These are phyloP conservation scores for Epicauta chinensis DNA, from an alignment of 1,140 invertebrate genomes.

Conservation along the genomic window DNA sequence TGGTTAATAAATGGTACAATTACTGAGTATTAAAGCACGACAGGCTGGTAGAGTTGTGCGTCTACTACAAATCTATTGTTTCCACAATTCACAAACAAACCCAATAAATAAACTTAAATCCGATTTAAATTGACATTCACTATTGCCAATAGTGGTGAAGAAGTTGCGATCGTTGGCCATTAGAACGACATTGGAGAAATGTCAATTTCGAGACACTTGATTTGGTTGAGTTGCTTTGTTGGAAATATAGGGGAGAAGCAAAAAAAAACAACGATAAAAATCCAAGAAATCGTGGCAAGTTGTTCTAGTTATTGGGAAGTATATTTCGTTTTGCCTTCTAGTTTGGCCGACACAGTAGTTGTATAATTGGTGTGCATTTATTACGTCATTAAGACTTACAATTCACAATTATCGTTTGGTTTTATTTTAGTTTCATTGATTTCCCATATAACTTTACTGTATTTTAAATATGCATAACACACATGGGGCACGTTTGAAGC, in stretches of 20 bases:
- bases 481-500: too few species aligned
- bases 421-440: too few species aligned
- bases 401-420: too few species aligned
- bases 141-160: neutral
- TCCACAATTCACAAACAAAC: slow-evolving; percentile 26
- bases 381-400: too few species aligned
- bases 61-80: slow-evolving; percentile 41
- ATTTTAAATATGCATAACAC: too few species aligned
- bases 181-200: too few species aligned
- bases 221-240: too few species aligned
- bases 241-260: too few species aligned
- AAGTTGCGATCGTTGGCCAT: slow-evolving; percentile 1
- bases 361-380: too few species aligned
- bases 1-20: neutral
- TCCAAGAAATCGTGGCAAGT: neutral
- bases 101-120: slow-evolving; percentile 36
- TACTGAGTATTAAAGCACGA: slow-evolving; percentile 7
- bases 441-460: too few species aligned
- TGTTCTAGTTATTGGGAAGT: neutral
- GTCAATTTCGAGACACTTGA: too few species aligned
- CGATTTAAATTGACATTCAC: slow-evolving; percentile 37
- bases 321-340: neutral
- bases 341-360: too few species aligned
- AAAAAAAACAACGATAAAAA: neutral
- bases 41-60: slow-evolving; percentile 28